Base-by-base conservation (phyloP, 2,797 vertebrate species). In the Sebastes diploproa region DNA sequence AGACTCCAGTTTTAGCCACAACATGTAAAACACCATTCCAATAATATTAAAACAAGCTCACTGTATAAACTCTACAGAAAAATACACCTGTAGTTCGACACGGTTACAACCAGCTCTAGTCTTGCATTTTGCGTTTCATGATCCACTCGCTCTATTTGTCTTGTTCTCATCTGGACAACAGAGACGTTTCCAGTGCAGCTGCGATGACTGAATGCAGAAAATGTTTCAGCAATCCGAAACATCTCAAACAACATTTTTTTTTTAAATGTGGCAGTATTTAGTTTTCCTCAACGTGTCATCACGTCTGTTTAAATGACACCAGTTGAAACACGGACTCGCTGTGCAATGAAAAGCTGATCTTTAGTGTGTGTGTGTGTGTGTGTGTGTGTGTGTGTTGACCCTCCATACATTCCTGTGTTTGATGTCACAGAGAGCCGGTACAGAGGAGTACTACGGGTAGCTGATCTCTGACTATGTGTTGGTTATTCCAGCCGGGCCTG, bases 131-230 rank as follows among this genome's bases (percentile, higher is more conserved):
- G 22, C 27, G 20, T 74, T 56, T 58, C 23, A 2, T 22, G 16
- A 32, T 50, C 25, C 11, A 11, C 11, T 29, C 23, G 6, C 4
- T 13, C 9, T 4, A 1, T 54, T 74, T 2, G 56, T 42, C 36
- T 38, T 38, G 16, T 70, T 76, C 14, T 30, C 22, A 18, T 74
- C 27, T 60, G 25, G 60, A 66, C 69, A 34, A 13, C 23, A 18
- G 38, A 72, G n/a, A 59, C 23, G 0, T 7, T 12, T 25, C 22
- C 75, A 27, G 70, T 38, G 70, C 68, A 86, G 78, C 86, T 77
- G 81, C 18, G 25, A 76, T 76, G 73, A 88, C 73, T 4, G 36
- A 78, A 46, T 5, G 13, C 52, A 59, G 60, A 67, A 78, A 56
- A 73, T 12, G 64, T 83, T 30, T 38, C 60, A 75, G 11, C 16